phyloP scores from a whole-genome alignment of 53 echinoderm and acorn worm genomes.

The Stichopus horrens region DNA sequence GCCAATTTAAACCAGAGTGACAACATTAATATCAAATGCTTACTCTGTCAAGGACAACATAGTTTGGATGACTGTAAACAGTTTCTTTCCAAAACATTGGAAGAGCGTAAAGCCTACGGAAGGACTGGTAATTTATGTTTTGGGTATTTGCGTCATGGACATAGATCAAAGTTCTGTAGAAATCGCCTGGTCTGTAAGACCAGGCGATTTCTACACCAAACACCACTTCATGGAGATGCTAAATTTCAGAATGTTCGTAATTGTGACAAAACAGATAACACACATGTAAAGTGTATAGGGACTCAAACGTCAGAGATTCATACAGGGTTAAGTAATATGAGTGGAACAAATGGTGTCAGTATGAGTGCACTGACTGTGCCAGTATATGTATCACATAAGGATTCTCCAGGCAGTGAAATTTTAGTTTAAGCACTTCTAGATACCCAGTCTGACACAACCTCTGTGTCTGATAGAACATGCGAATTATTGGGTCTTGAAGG shows the following conservation, averaged over 20 bases:
- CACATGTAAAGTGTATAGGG: too few relatives aligned
- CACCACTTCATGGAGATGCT: slow-evolving; percentile 3
- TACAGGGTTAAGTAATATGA: background rate
- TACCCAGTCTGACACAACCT: slow-evolving; percentile 24
- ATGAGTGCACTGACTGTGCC: background rate
- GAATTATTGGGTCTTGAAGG: background rate
- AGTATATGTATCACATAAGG: background rate
- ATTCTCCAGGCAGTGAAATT: slow-evolving; percentile 1
- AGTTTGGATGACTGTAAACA: background rate
- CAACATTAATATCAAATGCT: background rate
- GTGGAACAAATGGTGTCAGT: background rate
- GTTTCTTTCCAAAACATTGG: background rate
- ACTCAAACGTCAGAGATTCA: background rate
- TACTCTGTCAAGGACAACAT: slow-evolving; percentile 2
- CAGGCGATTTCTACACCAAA: background rate
- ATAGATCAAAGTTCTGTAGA: background rate
- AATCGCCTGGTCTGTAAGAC: background rate
- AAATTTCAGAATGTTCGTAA: background rate
- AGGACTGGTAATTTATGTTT: background rate
- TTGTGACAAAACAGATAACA: background rate
- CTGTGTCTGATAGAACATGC: slow-evolving; percentile 13
- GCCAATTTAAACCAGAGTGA: too few relatives aligned
- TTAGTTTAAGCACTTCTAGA: background rate
- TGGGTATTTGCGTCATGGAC: background rate
- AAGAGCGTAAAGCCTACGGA: background rate